A percentile compares a stretch with the other conserved stretches of the same genome.
These are phyloP conservation scores for Hycleus cichorii DNA, from an alignment of 1,140 invertebrate genomes.

Conservation along the genomic window DNA sequence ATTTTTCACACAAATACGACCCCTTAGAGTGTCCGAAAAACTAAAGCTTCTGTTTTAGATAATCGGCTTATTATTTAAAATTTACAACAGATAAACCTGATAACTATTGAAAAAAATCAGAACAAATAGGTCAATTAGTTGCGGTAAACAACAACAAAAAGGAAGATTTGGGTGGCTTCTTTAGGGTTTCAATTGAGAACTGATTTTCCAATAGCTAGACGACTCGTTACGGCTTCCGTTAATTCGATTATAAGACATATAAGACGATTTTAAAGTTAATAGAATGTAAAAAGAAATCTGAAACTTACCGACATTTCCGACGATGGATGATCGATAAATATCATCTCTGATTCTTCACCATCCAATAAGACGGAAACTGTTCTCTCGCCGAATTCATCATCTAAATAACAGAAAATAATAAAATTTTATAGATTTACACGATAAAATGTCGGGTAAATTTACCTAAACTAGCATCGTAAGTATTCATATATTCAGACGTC, in stretches of 20 bases:
- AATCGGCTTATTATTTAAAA: too few species aligned
- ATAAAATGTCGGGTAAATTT: constrained; percentile 34
- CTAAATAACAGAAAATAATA: constrained; percentile 40
- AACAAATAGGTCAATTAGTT: too few species aligned
- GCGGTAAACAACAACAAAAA: too few species aligned
- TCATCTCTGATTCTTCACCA: constrained; percentile 82
- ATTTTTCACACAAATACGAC: too few species aligned
- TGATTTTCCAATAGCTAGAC: too few species aligned
- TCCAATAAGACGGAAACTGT: constrained; percentile 85
- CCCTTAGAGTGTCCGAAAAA: too few species aligned
- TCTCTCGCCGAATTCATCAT: constrained; percentile 87
- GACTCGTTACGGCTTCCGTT: too few species aligned
- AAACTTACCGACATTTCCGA: constrained; percentile 76
- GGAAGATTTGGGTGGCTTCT: too few species aligned
- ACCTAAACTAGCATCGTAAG: constrained; percentile 82
- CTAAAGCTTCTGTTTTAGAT: too few species aligned
- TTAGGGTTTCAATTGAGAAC: too few species aligned
- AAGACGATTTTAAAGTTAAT: neutral
- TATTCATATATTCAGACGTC: constrained; percentile 91
- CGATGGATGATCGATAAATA: constrained; percentile 84
- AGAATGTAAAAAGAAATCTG: neutral
- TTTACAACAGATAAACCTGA: too few species aligned
- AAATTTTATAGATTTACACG: neutral
- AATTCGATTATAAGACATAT: neutral
- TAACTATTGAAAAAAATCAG: too few species aligned